phyloP scores from a whole-genome alignment of 2,888 invertebrate species.

The Muschampia plurimacula region DNA sequence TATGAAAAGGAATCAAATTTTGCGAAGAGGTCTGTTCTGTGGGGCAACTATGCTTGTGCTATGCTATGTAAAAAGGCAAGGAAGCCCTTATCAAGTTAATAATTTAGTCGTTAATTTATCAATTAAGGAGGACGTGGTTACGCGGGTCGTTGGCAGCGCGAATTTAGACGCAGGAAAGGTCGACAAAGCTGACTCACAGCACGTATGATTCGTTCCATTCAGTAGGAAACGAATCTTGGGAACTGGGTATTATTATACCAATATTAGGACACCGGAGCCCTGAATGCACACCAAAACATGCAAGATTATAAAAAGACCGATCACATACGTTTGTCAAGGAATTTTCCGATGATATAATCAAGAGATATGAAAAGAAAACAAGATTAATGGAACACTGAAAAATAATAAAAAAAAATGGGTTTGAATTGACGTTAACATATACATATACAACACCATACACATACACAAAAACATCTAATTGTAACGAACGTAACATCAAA shows the following conservation, averaged over 20 bases:
- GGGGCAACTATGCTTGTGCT: too few species aligned
- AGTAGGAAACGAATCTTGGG: conserved; percentile 26
- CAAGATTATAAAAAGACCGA: not conserved
- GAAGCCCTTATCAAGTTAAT: conserved; percentile 27
- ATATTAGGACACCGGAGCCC: conserved; percentile 16
- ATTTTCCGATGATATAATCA: too few species aligned
- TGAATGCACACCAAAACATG: not conserved
- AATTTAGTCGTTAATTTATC: conserved; percentile 55
- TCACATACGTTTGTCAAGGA: not conserved
- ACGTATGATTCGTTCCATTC: conserved; percentile 30
- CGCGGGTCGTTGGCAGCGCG: conserved; percentile 71
- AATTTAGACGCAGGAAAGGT: conserved; percentile 79
- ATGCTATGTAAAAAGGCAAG: not conserved
- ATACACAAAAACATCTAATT: too few species aligned
- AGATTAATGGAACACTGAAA: not conserved
- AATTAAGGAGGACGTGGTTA: conserved; percentile 51
- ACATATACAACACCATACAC: not conserved
- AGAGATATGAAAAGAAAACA: too few species aligned
- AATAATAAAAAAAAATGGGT: not conserved
- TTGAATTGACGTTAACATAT: not conserved
- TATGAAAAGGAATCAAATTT: too few species aligned
- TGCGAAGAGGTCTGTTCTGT: too few species aligned
- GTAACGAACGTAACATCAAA: too few species aligned
- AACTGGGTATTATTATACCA: conserved; percentile 32
- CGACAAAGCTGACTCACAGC: conserved; percentile 65